These are phyloP conservation scores for Malurus splendens DNA, from an alignment of 2,797 vertebrate genomes.

Conservation along the genomic window DNA sequence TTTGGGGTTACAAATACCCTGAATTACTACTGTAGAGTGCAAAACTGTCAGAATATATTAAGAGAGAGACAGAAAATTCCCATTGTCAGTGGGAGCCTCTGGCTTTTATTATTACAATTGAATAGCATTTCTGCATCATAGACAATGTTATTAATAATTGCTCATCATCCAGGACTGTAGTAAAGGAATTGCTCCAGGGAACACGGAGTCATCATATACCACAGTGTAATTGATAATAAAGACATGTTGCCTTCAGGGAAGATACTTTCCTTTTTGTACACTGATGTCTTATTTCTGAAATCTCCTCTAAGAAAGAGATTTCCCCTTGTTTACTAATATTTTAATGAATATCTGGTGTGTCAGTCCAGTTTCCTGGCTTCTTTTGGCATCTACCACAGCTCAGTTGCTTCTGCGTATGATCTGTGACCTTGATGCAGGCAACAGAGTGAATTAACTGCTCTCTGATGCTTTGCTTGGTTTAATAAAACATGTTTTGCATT, in stretches of 20 bases:
- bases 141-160: neutral
- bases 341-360: neutral
- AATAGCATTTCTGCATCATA: constrained; percentile 13
- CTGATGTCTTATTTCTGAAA: neutral
- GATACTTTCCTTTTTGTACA: neutral
- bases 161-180: neutral
- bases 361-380: neutral
- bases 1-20: constrained; percentile 13
- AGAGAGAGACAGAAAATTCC: neutral
- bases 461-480: neutral
- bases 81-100: neutral
- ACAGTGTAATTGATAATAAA: constrained; percentile 11
- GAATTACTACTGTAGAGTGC: neutral
- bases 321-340: neutral
- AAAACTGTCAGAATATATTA: constrained; percentile 16
- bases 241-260: neutral
- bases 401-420: neutral
- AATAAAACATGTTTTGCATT: neutral
- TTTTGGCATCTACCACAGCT: neutral
- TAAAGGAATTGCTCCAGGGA: neutral
- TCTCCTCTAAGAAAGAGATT: neutral
- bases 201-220: neutral
- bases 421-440: neutral
- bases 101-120: constrained; percentile 16
- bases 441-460: neutral